Evolutionary conservation across 2,888 invertebrate species (phyloP).

Genomic region (Drosophila mulleri): DNA sequence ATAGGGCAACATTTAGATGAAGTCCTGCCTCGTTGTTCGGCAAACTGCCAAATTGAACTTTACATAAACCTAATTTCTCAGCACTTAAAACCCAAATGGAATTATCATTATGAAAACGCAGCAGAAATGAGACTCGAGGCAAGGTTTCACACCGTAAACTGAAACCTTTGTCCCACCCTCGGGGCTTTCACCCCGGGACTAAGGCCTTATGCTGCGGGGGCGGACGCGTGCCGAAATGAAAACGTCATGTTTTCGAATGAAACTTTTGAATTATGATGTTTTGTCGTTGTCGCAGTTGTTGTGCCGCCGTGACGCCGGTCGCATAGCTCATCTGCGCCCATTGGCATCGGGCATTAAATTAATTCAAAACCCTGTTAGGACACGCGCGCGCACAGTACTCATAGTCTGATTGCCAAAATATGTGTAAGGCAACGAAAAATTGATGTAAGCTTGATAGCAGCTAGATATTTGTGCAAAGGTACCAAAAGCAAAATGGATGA

Average conservation of each 20-base stretch:
- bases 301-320: background rate
- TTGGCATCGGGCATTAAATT: slow-evolving; percentile 70
- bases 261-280: slow-evolving; percentile 82
- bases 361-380: slow-evolving; percentile 80
- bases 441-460: slow-evolving; percentile 66
- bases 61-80: slow-evolving; percentile 74
- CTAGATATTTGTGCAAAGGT: slow-evolving; percentile 47
- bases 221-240: slow-evolving; percentile 74
- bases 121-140: slow-evolving; percentile 37
- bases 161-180: slow-evolving; percentile 52
- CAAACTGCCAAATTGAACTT: slow-evolving; percentile 71
- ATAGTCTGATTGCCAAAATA: slow-evolving; percentile 73
- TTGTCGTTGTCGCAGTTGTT: slow-evolving; percentile 35
- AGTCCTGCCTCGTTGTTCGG: slow-evolving; percentile 26
- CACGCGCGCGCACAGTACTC: slow-evolving; percentile 66
- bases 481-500: slow-evolving; percentile 7
- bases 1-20: slow-evolving; percentile 50
- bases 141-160: slow-evolving; percentile 64
- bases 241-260: slow-evolving; percentile 78
- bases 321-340: slow-evolving; percentile 46
- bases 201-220: slow-evolving; percentile 1
- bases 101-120: slow-evolving; percentile 70
- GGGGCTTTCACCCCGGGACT: background rate
- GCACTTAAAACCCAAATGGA: slow-evolving; percentile 70
- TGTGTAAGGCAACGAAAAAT: slow-evolving; percentile 52